Conservation (phyloP, 2,888 invertebrate genomes). For the Synergus umbraculus region DNA sequence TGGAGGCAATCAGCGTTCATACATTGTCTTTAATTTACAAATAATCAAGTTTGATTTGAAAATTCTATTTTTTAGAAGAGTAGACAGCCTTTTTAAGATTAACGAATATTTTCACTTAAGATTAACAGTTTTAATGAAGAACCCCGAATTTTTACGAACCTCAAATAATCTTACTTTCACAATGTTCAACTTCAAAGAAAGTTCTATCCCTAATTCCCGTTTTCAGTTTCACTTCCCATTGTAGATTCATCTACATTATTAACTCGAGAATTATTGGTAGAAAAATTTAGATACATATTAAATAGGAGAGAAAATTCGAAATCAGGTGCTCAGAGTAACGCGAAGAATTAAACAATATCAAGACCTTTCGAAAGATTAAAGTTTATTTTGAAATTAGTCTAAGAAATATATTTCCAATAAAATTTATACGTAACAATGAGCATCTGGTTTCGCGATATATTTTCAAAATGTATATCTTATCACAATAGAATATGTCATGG, state of each 20-base stretch:
- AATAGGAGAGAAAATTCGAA: conserved; percentile 26
- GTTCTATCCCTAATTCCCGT: conserved; percentile 20
- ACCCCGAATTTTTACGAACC: background rate
- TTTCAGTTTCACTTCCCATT: conserved; percentile 3
- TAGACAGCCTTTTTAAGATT: background rate
- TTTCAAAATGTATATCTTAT: conserved; percentile 32
- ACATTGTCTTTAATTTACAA: background rate
- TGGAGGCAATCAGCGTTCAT: too few species aligned
- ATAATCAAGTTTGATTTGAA: background rate
- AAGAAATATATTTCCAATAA: background rate
- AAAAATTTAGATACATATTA: conserved; percentile 34
- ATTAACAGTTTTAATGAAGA: background rate
- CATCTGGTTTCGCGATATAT: conserved; percentile 16
- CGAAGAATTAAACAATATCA: background rate
- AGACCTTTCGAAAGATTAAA: background rate
- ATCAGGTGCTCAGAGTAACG: conserved; percentile 18
- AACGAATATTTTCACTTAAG: background rate
- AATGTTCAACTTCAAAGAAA: conserved; percentile 22
- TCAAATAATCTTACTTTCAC: conserved; percentile 12
- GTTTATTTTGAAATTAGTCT: background rate
- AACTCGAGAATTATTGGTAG: conserved; percentile 21
- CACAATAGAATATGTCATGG: conserved; percentile 34
- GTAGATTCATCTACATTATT: background rate
- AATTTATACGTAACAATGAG: background rate
- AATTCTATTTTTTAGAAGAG: background rate